Evolutionary conservation across 2,888 invertebrate genomes (phyloP).

Genomic region (Cetonia aurata): DNA sequence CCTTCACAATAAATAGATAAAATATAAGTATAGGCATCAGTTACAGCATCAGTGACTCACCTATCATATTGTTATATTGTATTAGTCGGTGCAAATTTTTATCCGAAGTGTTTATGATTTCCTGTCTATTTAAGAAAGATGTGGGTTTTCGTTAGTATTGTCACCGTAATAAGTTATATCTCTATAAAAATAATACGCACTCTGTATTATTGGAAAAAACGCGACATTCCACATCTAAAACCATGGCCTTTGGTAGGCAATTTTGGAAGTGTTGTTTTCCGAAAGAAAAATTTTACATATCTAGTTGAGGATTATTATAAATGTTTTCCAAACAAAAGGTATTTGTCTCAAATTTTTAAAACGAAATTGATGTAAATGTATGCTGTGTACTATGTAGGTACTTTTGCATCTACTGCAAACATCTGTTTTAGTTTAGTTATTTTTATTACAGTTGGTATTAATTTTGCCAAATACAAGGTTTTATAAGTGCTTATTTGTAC

Average conservation of each 20-base stretch:
- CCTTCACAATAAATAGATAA: too few species aligned
- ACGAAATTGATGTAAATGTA: too few species aligned
- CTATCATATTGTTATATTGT: background rate
- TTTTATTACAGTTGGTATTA: too few species aligned
- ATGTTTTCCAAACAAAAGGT: constrained; percentile 30
- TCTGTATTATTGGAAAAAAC: constrained; percentile 28
- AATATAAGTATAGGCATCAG: too few species aligned
- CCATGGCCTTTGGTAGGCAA: constrained; percentile 16
- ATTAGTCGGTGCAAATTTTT: background rate
- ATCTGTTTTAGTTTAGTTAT: too few species aligned
- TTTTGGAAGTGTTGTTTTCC: constrained; percentile 9
- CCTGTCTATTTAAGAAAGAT: too few species aligned
- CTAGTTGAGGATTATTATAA: constrained; percentile 32
- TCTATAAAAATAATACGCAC: background rate
- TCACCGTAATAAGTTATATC: constrained; percentile 2
- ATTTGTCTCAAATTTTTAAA: constrained; percentile 10
- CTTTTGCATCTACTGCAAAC: too few species aligned
- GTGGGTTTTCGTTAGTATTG: background rate
- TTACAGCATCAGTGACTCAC: too few species aligned
- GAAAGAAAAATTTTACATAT: constrained; percentile 22
- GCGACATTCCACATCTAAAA: constrained; percentile 14
- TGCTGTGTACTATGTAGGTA: too few species aligned
- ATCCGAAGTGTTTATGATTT: too few species aligned
- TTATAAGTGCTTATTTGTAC: too few species aligned
- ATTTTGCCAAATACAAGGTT: too few species aligned